Percentiles rank a stretch among this genome's conserved stretches.
Evolutionary conservation across 1,140 invertebrate species (phyloP).

Genomic region (Procambarus clarkii): DNA sequence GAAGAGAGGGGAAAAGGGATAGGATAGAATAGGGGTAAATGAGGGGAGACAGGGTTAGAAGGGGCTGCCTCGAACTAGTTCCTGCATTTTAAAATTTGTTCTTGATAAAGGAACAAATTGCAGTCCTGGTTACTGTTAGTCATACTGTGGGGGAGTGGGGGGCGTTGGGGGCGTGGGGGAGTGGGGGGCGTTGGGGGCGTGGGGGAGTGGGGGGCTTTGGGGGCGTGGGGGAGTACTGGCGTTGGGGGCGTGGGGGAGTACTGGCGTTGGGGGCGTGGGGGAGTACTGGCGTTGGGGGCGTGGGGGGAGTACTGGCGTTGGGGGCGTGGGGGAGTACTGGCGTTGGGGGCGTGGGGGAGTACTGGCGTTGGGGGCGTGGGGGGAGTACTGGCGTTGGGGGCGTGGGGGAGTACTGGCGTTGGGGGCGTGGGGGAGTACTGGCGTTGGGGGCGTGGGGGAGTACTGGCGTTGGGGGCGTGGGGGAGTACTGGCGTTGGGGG

Average conservation of each 20-base stretch:
- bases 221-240: background rate
- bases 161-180: too few relatives aligned
- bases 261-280: background rate
- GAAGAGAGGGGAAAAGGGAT: slow-evolving; percentile 19
- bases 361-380: background rate
- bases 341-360: background rate
- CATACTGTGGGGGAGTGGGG: too few relatives aligned
- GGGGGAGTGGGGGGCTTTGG: too few relatives aligned
- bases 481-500: background rate
- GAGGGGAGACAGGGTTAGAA: background rate
- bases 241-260: background rate
- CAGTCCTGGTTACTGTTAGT: background rate
- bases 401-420: background rate
- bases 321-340: background rate
- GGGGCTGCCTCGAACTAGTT: background rate
- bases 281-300: background rate
- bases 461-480: background rate
- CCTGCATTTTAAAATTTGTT: background rate
- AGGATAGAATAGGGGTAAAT: too few relatives aligned
- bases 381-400: background rate
- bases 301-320: background rate
- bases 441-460: background rate
- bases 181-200: too few relatives aligned
- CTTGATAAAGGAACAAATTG: background rate
- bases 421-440: background rate